Evolutionary conservation across 2,888 invertebrate genomes (phyloP), one percentile per base, ranked within the genome.

Genomic region (Tricholauxania praeusta): DNA sequence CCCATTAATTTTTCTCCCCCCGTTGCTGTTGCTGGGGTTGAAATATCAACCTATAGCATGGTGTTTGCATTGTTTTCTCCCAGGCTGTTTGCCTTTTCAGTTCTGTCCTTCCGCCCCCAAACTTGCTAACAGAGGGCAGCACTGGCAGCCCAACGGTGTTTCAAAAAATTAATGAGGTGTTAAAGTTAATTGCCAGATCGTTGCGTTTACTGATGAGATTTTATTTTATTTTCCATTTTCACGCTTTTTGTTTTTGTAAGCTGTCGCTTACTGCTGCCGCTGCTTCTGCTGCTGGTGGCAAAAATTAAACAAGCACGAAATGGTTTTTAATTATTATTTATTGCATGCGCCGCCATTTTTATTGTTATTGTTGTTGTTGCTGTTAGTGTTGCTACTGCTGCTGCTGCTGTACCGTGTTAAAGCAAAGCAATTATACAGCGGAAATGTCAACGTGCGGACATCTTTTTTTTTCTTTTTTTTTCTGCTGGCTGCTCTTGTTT

Each of bases 351-450:
- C 28, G 59, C 59, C 68, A 49, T 69, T 64, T 64, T 39, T 39
- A 39, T 39, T 39, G 39, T 39, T 39, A 39, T 39, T 39, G 10
- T 39, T 52, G 53, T 53, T 39, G n/a, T 8, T 55, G 62, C 66
- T 64, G 66, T 68, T 72, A 39, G 48, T 72, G 75, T 4, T 39
- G 39, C 10, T 39, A 39, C 32, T 39, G 22, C 32, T 55, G 65
- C 65, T 64, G 66, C 69, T 72, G 39, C 53, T 70, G 75, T 71
- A 73, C 55, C 49, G 49, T 74, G 71, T 72, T 76, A 75, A 72
- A 39, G 5, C 10, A 70, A 72, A 73, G 74, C 75, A 77, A 76
- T 76, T 75, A 75, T 32, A 39, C 51, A 39, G 60, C 69, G 69
- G 69, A 69, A 63, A 63, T 49, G 70, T 39, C 39, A 39, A 39